A percentile compares a stretch with the other conserved stretches of the same genome.
Evolutionary conservation across 2,113 vertebrate genomes (phyloP).

Genomic region (Serranochromis macrocephalus): DNA sequence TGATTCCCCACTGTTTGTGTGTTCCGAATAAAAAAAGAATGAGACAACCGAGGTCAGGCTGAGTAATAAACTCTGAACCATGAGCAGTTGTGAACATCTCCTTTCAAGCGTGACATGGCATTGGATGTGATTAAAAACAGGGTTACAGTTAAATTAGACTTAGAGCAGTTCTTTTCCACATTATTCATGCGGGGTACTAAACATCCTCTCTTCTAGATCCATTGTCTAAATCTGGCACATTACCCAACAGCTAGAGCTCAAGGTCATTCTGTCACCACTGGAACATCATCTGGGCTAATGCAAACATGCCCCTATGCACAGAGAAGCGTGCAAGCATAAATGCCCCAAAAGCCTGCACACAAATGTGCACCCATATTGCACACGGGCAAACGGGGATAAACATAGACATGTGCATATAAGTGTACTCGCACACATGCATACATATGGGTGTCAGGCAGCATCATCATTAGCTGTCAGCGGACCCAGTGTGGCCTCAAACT

Average conservation of each 20-base stretch:
- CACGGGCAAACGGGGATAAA: neutral
- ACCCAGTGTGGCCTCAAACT: constrained; percentile 34
- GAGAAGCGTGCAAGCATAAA: neutral
- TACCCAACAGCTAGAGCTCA: neutral
- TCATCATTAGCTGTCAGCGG: constrained; percentile 28
- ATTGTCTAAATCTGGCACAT: neutral
- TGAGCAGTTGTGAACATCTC: neutral
- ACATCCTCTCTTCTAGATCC: neutral
- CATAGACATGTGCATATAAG: neutral
- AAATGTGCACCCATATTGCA: neutral
- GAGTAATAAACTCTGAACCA: neutral
- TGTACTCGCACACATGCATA: neutral
- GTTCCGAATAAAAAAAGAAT: neutral
- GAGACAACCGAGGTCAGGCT: neutral
- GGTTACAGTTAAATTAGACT: neutral
- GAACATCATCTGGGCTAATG: neutral
- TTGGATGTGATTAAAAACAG: neutral
- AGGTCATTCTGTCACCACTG: constrained; percentile 14
- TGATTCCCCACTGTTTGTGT: neutral
- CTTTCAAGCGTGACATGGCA: neutral
- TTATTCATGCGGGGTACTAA: neutral
- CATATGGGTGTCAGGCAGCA: constrained; percentile 21
- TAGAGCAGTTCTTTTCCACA: neutral
- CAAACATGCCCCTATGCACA: neutral
- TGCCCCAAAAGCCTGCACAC: neutral